Base-by-base conservation (phyloP, 2,888 invertebrate genomes). In the Drosophila austrosaltans region DNA sequence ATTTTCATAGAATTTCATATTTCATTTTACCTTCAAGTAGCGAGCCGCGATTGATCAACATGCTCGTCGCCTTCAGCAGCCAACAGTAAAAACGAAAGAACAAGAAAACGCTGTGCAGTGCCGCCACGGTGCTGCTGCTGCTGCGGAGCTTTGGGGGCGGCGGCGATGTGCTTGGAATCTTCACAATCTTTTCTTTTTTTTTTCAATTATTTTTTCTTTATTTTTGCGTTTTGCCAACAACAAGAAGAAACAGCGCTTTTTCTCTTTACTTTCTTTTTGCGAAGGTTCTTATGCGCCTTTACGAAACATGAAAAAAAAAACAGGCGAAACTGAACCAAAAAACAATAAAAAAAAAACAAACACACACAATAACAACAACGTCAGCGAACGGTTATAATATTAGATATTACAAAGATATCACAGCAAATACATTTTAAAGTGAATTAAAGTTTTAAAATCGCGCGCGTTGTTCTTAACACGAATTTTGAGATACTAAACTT, bases 21-120 rank as follows among this genome's bases (percentile, higher is more conserved):
- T 28, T 71, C 7, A 54, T 63, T 44, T 79, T 84, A 88, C 88
- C 88, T 84, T 84, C 84, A 40, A 77, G 75, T 25, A 84, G 76
- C 56, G 84, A 88, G 25, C 87, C 87, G 71, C 83, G 86, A 32
- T 84, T 84, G 69, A 84, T 79, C 81, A 86, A 81, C 88, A 88
- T 84, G 72, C 70, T 83, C 62, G 81, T 71, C 62, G 78, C 75
- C 65, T 73, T 82, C 69, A 73, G 48, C 68, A 86, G 70, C 78
- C 79, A 79, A 66, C 73, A 85, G 82, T 76, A 77, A 63, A 78
- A 76, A 64, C 78, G 82, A 78, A 82, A 79, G 53, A 83, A 87
- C 69, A 82, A 69, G 67, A 87, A 84, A 40, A 75, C 78, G 54
- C 83, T 80, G 54, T 78, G 78, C 84, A 83, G 65, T 66, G 86